Percentiles rank a stretch among this genome's conserved stretches.
phyloP scores from a whole-genome alignment of 2,113 vertebrate genomes.

The Aix galericulata region DNA sequence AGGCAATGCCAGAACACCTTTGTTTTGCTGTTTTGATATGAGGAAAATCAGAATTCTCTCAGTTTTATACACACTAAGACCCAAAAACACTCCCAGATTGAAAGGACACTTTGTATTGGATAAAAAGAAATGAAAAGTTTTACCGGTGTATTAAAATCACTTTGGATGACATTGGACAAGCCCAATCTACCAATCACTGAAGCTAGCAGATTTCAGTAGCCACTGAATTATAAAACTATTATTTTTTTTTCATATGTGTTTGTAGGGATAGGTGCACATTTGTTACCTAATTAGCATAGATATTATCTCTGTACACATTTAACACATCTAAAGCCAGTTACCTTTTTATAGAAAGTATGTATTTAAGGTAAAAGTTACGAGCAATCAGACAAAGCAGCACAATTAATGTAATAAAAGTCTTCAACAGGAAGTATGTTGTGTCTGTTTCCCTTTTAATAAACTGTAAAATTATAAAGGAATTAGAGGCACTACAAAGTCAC shows the following conservation, averaged over 20 bases:
- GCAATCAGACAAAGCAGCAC: conserved; percentile 48
- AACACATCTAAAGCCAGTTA: conserved; percentile 15
- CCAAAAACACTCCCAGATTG: not conserved
- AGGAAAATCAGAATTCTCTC: not conserved
- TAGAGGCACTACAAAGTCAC: not conserved
- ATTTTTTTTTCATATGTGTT: not conserved
- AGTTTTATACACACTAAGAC: not conserved
- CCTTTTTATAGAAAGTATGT: conserved; percentile 33
- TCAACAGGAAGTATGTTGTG: conserved; percentile 40
- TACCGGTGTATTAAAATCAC: not conserved
- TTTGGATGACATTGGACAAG: not conserved
- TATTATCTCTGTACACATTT: conserved; percentile 50
- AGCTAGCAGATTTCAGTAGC: not conserved
- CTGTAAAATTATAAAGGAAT: conserved; percentile 25
- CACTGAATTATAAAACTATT: not conserved
- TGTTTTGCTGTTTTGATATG: not conserved
- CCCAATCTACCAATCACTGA: not conserved
- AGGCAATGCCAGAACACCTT: not conserved
- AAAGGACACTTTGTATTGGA: not conserved
- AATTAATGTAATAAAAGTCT: conserved; percentile 55
- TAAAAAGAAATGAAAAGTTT: not conserved
- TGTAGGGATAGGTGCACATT: not conserved
- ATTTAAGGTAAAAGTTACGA: conserved; percentile 35
- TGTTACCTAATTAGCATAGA: conserved; percentile 55
- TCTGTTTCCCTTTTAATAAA: conserved; percentile 51